phyloP scores from a whole-genome alignment of 2,888 invertebrate genomes.

The Axea sp. region DNA sequence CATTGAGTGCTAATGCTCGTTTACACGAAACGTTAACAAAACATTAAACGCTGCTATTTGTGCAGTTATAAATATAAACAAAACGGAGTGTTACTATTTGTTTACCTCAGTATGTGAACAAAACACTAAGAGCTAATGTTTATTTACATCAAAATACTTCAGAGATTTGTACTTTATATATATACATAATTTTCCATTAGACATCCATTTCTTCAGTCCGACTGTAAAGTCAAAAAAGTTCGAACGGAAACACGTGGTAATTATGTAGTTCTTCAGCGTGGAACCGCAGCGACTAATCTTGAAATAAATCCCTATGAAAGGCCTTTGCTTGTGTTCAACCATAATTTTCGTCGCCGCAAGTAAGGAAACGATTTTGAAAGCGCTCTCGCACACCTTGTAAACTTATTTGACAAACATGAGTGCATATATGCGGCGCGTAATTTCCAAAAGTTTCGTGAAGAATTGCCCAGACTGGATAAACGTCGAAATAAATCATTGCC shows the following conservation, averaged over 20 bases:
- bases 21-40: too few relatives aligned
- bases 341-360: constrained; percentile 48
- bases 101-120: too few relatives aligned
- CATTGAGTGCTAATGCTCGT: too few relatives aligned
- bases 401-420: constrained; percentile 55
- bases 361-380: constrained; percentile 49
- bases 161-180: too few relatives aligned
- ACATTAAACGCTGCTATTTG: too few relatives aligned
- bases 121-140: too few relatives aligned
- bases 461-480: constrained; percentile 46
- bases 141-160: too few relatives aligned
- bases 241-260: constrained; percentile 43
- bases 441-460: constrained; percentile 49
- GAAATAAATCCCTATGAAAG: constrained; percentile 40
- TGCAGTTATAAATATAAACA: too few relatives aligned
- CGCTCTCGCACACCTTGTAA: constrained; percentile 43
- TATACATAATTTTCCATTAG: too few relatives aligned
- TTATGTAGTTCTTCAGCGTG: constrained; percentile 46
- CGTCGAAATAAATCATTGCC: constrained; percentile 42
- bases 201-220: too few relatives aligned
- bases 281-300: constrained; percentile 48
- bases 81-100: too few relatives aligned
- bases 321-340: constrained; percentile 31
- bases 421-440: constrained; percentile 44
- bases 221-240: constrained; percentile 37